Base-by-base conservation (phyloP, 2,888 invertebrate genomes). In the Mythimna ferrago region DNA sequence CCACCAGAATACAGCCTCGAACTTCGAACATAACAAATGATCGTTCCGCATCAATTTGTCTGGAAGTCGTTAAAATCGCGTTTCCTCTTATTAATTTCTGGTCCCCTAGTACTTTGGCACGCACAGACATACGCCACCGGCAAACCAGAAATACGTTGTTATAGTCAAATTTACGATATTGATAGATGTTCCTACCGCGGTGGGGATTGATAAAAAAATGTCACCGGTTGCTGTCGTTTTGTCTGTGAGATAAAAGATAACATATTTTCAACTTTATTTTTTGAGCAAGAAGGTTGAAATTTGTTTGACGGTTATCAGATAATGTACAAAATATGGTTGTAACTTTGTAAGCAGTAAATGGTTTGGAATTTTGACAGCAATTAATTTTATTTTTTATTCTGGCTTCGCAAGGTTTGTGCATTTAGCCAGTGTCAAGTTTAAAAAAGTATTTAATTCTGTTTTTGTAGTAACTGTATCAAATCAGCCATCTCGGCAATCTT, bases 41-140 rank as follows among this genome's bases (percentile, higher is more conserved):
- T 93, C 93, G 92, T 92, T 93, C 93, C 91, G 87, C 92, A 89
- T 93, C 94, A 93, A 94, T 94, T 94, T 93, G 92, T 93, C 92
- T 91, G 90, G 90, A 89, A 92, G 93, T 93, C 93, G 94, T 93
- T 94, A 94, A 93, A 93, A 93, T 93, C 92, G 90, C 91, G 94
- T 94, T 93, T 93, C 93, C 93, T 92, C 92, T 92, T 93, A 94
- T 93, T 93, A 95, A 95, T 95, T 94, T 94, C 90, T 92, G 92
- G 91, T 91, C 93, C 93, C 92, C 89, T 86, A 82, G 84, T 85
- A 86, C 84, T 77, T 71, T 74, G 84, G 85, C 89, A 89, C 89
- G 90, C 90, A 89, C 90, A 86, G 87, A 87, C 88, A 87, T 89
- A 89, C 86, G 89, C 89, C 89, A 86, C 82, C 82, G 86, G 89